Conservation (phyloP, 2,113 vertebrate genomes). For the Hyaena hyaena region DNA sequence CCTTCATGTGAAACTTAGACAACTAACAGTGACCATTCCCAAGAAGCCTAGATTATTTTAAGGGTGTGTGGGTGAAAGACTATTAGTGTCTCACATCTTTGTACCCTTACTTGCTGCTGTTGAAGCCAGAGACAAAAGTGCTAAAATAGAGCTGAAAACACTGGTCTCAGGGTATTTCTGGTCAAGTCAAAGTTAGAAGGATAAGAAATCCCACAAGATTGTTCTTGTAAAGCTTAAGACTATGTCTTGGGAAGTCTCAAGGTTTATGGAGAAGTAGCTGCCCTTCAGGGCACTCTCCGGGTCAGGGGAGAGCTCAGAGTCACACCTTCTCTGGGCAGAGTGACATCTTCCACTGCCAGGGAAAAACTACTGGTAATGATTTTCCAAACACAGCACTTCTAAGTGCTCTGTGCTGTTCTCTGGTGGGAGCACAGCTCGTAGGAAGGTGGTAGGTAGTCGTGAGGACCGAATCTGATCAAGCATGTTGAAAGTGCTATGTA, state of each 20-base stretch:
- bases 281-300: slow-evolving; percentile 18
- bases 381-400: slow-evolving; percentile 39
- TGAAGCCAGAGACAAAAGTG: slow-evolving; percentile 63
- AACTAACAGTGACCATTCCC: not conserved
- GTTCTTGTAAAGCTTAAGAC: not conserved
- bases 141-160: slow-evolving; percentile 72
- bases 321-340: slow-evolving; percentile 45
- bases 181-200: slow-evolving; percentile 36
- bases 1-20: not conserved
- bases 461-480: not conserved
- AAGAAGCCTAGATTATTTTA: slow-evolving; percentile 48
- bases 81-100: slow-evolving; percentile 63
- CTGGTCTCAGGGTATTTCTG: slow-evolving; percentile 57
- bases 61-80: slow-evolving; percentile 32
- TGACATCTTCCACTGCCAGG: not conserved
- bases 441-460: not conserved
- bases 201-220: slow-evolving; percentile 58
- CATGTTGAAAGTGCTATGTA: not conserved
- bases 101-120: not conserved
- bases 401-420: not conserved
- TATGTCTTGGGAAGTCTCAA: not conserved
- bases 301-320: not conserved
- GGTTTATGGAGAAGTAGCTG: not conserved
- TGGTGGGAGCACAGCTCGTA: not conserved
- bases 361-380: slow-evolving; percentile 36